Percentiles rank a stretch among this genome's conserved stretches.
These are phyloP conservation scores for Caretta caretta DNA, from an alignment of 2,113 vertebrate species.

Conservation along the genomic window DNA sequence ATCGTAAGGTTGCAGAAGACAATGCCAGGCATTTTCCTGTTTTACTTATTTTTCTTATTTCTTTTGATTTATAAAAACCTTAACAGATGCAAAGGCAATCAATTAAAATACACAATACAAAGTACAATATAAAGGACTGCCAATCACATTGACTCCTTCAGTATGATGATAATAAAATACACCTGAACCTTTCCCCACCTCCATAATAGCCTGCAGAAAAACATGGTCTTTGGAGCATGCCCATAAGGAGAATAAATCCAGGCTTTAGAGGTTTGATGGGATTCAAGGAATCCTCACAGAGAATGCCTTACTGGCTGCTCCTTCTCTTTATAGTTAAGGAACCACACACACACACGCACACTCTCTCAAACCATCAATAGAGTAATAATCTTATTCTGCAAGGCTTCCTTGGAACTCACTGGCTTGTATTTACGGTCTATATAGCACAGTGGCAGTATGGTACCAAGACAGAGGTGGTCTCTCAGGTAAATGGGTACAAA, in stretches of 20 bases:
- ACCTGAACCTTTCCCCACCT: no score
- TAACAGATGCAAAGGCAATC: neutral
- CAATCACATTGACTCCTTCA: neutral
- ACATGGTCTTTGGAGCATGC: no score
- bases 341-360: no score
- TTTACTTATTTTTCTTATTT: neutral
- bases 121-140: neutral
- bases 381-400: neutral
- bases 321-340: neutral
- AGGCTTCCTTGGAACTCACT: neutral
- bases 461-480: neutral
- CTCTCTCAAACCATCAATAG: neutral
- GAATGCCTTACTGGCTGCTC: neutral
- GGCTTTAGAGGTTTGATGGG: no score
- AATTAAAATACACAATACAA: neutral
- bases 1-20: neutral
- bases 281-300: neutral
- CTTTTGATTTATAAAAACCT: neutral
- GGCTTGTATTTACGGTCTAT: neutral
- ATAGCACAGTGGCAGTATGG: neutral
- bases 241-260: no score
- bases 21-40: neutral
- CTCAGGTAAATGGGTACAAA: neutral
- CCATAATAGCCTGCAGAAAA: no score
- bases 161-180: no score